These are phyloP conservation scores for Nannospalax galili DNA, from an alignment of 2,113 vertebrate genomes.

Conservation along the genomic window DNA sequence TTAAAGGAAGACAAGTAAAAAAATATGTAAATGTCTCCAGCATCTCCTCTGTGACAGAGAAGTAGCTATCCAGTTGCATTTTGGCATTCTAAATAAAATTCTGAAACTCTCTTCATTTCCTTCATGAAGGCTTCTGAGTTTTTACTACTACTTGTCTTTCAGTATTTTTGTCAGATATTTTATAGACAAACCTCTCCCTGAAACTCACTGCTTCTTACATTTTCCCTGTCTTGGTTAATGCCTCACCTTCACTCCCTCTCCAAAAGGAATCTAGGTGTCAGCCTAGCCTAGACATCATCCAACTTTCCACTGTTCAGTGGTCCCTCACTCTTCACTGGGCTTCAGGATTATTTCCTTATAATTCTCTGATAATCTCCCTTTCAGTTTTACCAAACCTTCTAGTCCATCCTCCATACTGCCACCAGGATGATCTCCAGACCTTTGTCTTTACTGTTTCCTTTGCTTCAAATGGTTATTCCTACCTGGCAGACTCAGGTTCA, in stretches of 20 bases:
- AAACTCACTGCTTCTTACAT: neutral
- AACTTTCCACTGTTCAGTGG: neutral
- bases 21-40: neutral
- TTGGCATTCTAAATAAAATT: neutral
- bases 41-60: neutral
- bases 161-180: neutral
- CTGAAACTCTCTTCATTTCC: neutral
- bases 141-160: neutral
- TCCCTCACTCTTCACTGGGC: neutral
- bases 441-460: neutral
- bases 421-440: neutral
- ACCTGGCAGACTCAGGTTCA: neutral
- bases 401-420: neutral
- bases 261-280: neutral
- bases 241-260: neutral
- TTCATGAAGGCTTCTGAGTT: neutral
- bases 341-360: neutral
- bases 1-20: neutral
- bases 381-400: neutral
- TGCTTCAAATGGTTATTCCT: neutral
- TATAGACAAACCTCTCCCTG: neutral
- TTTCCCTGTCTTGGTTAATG: neutral
- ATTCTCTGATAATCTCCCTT: constrained; percentile 20
- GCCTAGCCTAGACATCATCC: constrained; percentile 1
- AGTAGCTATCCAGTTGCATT: neutral